A percentile compares a stretch with the other conserved stretches of the same genome.
Evolutionary conservation across 2,113 vertebrate species (phyloP).

Genomic region (Vidua chalybeata): DNA sequence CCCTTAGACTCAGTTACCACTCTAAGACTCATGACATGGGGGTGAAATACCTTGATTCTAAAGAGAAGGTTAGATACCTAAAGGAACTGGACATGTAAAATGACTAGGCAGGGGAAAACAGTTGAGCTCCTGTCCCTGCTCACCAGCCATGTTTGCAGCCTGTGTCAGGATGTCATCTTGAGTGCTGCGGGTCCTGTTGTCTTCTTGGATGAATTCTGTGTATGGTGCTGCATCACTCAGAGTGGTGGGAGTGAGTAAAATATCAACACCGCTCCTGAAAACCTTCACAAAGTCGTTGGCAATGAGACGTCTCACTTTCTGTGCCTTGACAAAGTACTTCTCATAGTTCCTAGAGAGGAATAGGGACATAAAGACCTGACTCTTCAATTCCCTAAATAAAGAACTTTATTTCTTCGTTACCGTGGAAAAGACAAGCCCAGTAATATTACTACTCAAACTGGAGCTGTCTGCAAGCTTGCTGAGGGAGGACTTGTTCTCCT

Average conservation of each 20-base stretch:
- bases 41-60: neutral
- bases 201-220: slow-evolving; percentile 85
- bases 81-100: neutral
- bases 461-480: neutral
- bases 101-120: neutral
- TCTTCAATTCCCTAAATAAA: neutral
- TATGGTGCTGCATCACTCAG: slow-evolving; percentile 80
- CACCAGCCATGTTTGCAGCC: slow-evolving; percentile 94
- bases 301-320: slow-evolving; percentile 92
- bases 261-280: slow-evolving; percentile 85
- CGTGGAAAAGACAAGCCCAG: neutral
- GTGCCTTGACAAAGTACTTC: slow-evolving; percentile 91
- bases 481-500: neutral
- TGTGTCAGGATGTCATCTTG: slow-evolving; percentile 94
- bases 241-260: slow-evolving; percentile 93
- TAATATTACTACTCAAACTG: neutral
- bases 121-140: neutral
- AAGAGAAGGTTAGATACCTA: neutral
- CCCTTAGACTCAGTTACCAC: neutral
- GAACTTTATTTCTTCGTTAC: neutral
- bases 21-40: neutral
- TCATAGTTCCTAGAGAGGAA: slow-evolving; percentile 85
- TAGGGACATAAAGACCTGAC: neutral
- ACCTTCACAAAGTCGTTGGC: slow-evolving; percentile 83
- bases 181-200: slow-evolving; percentile 90